phyloP scores from a whole-genome alignment of 1,140 invertebrate species.

The Drosophila novamexicana region DNA sequence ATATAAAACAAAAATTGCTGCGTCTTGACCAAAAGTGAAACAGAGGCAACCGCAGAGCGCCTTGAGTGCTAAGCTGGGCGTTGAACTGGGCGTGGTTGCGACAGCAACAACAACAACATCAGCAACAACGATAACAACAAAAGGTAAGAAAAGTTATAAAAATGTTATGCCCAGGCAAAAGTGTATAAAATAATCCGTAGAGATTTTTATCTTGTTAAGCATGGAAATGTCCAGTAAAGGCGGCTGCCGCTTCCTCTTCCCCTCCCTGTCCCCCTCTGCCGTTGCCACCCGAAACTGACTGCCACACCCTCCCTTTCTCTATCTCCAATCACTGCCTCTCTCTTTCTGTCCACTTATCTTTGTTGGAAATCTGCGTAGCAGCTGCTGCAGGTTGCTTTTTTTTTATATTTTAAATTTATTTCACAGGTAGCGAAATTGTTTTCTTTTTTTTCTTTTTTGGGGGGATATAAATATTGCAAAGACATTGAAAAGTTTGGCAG shows the following conservation, averaged over 20 bases:
- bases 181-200: constrained; percentile 75
- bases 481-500: constrained; percentile 66
- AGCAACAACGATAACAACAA: constrained; percentile 20
- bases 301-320: background rate
- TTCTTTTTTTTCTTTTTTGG: constrained; percentile 10
- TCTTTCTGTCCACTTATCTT: constrained; percentile 54
- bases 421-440: constrained; percentile 57
- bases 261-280: background rate
- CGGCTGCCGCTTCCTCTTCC: constrained; percentile 31
- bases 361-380: constrained; percentile 67
- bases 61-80: constrained; percentile 63
- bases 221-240: constrained; percentile 68
- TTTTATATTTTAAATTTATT: constrained; percentile 56
- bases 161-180: constrained; percentile 59
- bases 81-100: constrained; percentile 49
- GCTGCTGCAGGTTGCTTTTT: constrained; percentile 56
- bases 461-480: constrained; percentile 59
- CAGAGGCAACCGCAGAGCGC: constrained; percentile 64
- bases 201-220: constrained; percentile 82
- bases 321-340: constrained; percentile 17
- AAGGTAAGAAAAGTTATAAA: constrained; percentile 77
- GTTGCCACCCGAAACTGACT: background rate
- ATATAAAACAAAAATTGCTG: constrained; percentile 25
- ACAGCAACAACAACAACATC: constrained; percentile 10
- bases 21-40: constrained; percentile 68